Base-by-base conservation (phyloP, 2,888 invertebrate species). In the Dasypolia templi region DNA sequence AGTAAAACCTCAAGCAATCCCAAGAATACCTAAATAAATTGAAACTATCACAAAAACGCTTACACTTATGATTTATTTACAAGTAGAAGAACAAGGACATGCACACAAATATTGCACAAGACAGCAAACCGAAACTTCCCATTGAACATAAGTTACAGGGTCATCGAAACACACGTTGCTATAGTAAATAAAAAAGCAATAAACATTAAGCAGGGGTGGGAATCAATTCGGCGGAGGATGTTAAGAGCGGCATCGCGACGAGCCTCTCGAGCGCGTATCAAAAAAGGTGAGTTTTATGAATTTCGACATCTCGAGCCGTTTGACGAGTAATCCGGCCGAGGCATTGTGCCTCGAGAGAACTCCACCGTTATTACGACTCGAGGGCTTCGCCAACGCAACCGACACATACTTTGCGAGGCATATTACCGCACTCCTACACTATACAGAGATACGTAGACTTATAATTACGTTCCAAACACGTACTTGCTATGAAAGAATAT, bases 221-320 rank as follows among this genome's bases (percentile, higher is more conserved):
- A 90, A 92, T 92, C 91, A 92, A 91, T 92, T 91, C 88, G 86
- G 82, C 74, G 79, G 86, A 83, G 87, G 87, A 87, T 74, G 88
- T 86, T 82, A 84, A 86, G 86, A 79, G 85, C 85, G 79, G 71
- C 70, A 73, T 73, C 66, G 74, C 71, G 74, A 65, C 73, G 69
- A 68, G 72, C 64, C 75, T 70, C 88, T 86, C 79, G 71, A 87
- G 84, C 82, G 76, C 83, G 87, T 90, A 91, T 91, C 90, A 89
- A 91, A 91, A 82, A 92, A 92, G 91, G 91, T 91, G 91, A 92
- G 87, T 92, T 92, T 91, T 91, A 92, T 90, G 91, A 92, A 93
- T 94, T 94, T 92, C 88, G 88, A 92, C 89, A 92, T 92, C 91
- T 92, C 91, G 89, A 92, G 92, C 91, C 92, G 92, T 93, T 93